Conservation (phyloP, 2,797 vertebrate species). For the Tragopan temminckii region DNA sequence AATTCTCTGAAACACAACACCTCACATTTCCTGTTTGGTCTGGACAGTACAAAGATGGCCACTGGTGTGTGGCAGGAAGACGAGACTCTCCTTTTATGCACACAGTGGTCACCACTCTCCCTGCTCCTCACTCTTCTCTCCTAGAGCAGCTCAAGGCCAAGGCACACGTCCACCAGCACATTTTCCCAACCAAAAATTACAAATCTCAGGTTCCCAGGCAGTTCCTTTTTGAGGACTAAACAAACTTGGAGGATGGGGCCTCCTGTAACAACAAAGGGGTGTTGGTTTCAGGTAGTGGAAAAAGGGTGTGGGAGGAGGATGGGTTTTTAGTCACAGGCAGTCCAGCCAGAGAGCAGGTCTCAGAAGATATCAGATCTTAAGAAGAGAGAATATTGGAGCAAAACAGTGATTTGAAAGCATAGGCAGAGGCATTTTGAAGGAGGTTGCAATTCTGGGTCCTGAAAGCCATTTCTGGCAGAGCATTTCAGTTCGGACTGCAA, state of each 20-base stretch:
- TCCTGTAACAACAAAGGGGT: neutral
- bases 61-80: neutral
- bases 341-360: neutral
- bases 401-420: neutral
- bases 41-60: neutral
- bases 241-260: neutral
- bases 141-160: neutral
- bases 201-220: neutral
- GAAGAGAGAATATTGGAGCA: neutral
- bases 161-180: neutral
- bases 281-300: neutral
- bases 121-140: neutral
- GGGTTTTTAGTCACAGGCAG: neutral
- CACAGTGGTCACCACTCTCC: neutral
- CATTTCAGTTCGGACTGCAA: neutral
- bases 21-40: neutral
- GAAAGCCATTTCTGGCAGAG: neutral
- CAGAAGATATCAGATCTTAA: neutral
- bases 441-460: neutral
- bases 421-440: neutral
- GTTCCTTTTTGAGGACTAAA: neutral
- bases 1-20: constrained; percentile 3
- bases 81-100: neutral
- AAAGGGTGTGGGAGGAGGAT: neutral
- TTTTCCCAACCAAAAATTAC: neutral